phyloP scores from a whole-genome alignment of 2,797 vertebrate species.

The Protosalanx chinensis region DNA sequence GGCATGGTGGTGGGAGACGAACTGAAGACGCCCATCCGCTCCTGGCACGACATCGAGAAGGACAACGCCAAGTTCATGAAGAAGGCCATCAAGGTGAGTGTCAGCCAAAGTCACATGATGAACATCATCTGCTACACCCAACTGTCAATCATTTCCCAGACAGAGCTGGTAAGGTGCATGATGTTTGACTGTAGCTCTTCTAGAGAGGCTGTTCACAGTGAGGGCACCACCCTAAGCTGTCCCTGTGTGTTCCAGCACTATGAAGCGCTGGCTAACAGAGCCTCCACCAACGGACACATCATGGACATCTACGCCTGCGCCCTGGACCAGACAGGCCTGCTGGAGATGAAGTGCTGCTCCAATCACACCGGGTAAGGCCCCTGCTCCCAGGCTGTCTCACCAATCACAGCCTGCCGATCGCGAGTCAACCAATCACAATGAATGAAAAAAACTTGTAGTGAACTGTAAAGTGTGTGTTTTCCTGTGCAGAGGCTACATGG shows the following conservation, averaged over 20 bases:
- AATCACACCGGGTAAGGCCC: conserved; percentile 86
- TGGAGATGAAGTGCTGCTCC: conserved; percentile 97
- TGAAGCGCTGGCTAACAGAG: conserved; percentile 87
- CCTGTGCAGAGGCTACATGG: conserved; percentile 88
- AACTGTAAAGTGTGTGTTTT: conserved; percentile 5
- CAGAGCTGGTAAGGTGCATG: too few relatives aligned
- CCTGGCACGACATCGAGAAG: conserved; percentile 98
- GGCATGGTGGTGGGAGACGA: conserved; percentile 98
- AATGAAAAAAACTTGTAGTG: neutral
- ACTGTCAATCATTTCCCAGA: neutral
- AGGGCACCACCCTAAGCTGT: neutral
- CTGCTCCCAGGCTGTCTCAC: neutral
- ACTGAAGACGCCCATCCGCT: conserved; percentile 90
- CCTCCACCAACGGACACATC: conserved; percentile 88
- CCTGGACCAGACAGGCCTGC: conserved; percentile 90
- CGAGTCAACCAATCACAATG: neutral
- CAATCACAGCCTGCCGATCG: neutral
- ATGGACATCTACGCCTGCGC: conserved; percentile 96
- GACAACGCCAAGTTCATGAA: conserved; percentile 97
- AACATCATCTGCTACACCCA: neutral
- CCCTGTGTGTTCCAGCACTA: conserved; percentile 77
- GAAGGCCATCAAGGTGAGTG: conserved; percentile 88
- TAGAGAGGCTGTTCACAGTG: neutral
- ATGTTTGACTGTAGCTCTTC: neutral
- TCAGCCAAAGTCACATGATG: neutral